These are phyloP conservation scores for Bugulina stolonifera DNA, from an alignment of 2,888 invertebrate genomes.

Conservation along the genomic window DNA sequence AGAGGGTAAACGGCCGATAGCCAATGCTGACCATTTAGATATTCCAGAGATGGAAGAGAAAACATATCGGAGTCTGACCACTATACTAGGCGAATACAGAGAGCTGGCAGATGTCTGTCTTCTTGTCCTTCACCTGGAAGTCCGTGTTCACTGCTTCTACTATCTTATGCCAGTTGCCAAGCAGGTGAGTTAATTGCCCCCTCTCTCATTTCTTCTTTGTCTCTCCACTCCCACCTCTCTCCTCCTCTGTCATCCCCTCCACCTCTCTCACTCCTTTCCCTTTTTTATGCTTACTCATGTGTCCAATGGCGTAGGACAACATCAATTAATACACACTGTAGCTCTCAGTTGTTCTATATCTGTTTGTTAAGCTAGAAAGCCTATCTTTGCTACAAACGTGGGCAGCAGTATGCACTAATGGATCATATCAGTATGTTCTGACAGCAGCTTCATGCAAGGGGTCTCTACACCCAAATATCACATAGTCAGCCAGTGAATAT, in stretches of 20 bases:
- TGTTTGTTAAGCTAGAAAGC: too few relatives aligned
- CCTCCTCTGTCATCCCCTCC: neutral
- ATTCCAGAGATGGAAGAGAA: slow-evolving; percentile 24
- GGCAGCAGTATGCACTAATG: too few relatives aligned
- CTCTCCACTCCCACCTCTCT: neutral
- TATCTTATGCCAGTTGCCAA: slow-evolving; percentile 66
- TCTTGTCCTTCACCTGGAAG: slow-evolving; percentile 84
- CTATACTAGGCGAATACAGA: slow-evolving; percentile 62
- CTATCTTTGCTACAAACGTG: too few relatives aligned
- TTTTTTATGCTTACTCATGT: neutral
- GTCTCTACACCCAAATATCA: too few relatives aligned
- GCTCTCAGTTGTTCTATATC: too few relatives aligned
- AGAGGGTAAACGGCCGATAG: neutral
- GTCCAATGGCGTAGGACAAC: too few relatives aligned
- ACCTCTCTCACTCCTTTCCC: neutral
- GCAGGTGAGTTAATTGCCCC: slow-evolving; percentile 36
- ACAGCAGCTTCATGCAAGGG: too few relatives aligned
- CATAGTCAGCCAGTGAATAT: too few relatives aligned
- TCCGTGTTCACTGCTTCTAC: slow-evolving; percentile 91
- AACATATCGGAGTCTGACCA: neutral
- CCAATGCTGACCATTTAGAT: neutral
- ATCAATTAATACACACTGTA: too few relatives aligned
- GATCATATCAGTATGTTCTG: too few relatives aligned
- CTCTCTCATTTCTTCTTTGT: neutral
- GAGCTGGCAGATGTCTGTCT: slow-evolving; percentile 85